Evolutionary conservation across 2,888 invertebrate genomes (phyloP), one percentile per base, ranked within the genome.

Genomic region (Drosophila silvestris): DNA sequence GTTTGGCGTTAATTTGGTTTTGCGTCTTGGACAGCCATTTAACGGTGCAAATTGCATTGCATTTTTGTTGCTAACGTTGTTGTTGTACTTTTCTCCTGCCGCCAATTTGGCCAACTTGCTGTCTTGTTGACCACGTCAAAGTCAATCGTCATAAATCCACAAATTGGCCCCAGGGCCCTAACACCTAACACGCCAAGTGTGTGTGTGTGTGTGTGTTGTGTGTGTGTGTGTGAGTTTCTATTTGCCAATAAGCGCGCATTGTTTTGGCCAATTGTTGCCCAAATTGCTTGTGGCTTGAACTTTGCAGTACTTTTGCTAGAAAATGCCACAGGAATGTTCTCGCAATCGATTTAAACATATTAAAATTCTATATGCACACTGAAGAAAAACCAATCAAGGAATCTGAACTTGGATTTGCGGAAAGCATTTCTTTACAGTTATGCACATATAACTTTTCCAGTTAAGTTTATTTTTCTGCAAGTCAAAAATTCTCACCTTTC

Each of bases 1-100:
- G 56, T 12, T 63, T 68, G 84, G 85, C 89, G 85, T 89, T 85
- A 89, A 85, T 85, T 85, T 85, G 89, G 87, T 89, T 89, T 89
- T 82, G 82, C 83, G 76, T 80, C 86, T 83, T 62, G 69, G 67
- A 68, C 73, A 68, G 76, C 80, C 85, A 90, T 87, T 87, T 87
- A 87, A 87, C 87, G 87, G 87, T 90, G 90, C 81, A 90, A 87
- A 87, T 87, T 87, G 88, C 90, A 88, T 85, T 79, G 69, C 65
- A 39, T 41, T 53, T 62, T 62, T 59, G 54, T 22, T 37, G 37
- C 12, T 10, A 39, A 61, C 50, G 50, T 52, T 58, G 39, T 44
- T 58, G 10, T 58, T 44, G 58, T 19, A 32, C 30, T 52, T 28
- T 74, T 65, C 66, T 65, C 60, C 53, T 61, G 58, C 28, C 33